Conservation (phyloP, 2,113 vertebrate genomes). For the Megaleporinus macrocephalus region DNA sequence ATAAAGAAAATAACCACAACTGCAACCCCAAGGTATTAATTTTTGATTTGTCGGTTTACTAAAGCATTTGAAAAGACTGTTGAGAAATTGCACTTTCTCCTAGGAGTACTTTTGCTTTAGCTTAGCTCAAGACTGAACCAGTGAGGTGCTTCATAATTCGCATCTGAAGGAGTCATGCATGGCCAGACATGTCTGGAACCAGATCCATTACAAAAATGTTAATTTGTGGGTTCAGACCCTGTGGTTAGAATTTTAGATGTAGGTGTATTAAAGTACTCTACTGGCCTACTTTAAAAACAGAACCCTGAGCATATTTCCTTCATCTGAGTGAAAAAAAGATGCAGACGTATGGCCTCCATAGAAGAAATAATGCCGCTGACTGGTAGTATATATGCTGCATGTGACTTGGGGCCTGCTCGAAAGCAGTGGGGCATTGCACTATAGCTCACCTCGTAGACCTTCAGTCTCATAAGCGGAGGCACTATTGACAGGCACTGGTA, state of each 20-base stretch:
- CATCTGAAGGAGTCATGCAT: background rate
- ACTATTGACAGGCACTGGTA: background rate
- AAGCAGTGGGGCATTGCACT: background rate
- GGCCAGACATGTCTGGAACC: background rate
- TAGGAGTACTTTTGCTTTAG: too few species aligned
- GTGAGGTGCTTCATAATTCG: background rate
- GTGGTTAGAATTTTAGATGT: slow-evolving; percentile 14
- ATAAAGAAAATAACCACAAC: too few species aligned
- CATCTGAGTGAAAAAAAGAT: background rate
- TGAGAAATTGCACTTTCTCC: too few species aligned
- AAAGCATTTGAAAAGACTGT: too few species aligned
- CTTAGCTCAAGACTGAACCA: too few species aligned
- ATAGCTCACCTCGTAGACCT: background rate
- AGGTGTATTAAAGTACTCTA: background rate
- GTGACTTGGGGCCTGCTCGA: background rate
- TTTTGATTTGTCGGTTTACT: too few species aligned
- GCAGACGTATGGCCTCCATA: background rate
- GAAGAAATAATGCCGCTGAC: background rate
- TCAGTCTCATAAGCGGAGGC: slow-evolving; percentile 9
- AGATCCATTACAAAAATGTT: background rate
- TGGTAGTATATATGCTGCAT: background rate
- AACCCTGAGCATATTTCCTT: background rate
- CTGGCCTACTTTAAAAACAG: background rate
- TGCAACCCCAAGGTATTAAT: too few species aligned
- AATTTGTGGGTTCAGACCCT: background rate